A percentile compares a stretch with the other conserved stretches of the same genome.
Evolutionary conservation across 1,140 invertebrate genomes (phyloP).

Genomic region (Cotesia vestalis): DNA sequence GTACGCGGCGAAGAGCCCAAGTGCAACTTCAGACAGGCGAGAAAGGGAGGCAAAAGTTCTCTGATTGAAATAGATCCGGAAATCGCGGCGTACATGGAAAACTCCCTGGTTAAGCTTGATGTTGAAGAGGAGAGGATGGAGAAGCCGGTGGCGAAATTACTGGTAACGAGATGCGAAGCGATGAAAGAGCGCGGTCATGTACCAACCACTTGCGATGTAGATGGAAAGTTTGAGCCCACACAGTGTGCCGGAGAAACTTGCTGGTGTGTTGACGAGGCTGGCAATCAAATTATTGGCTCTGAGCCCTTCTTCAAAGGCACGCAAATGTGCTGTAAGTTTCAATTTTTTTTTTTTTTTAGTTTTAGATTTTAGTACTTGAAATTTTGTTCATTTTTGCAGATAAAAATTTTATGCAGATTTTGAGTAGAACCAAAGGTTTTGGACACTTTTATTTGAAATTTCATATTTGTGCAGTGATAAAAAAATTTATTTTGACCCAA

Average conservation of each 20-base stretch:
- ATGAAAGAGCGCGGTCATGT: conserved; percentile 69
- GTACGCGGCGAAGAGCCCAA: conserved; percentile 75
- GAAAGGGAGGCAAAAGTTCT: conserved; percentile 59
- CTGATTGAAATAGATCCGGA: conserved; percentile 51
- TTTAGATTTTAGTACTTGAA: neutral
- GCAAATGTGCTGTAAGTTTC: conserved; percentile 69
- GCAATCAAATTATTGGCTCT: conserved; percentile 75
- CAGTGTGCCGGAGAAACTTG: conserved; percentile 79
- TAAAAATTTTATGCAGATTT: too few relatives aligned
- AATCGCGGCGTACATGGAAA: conserved; percentile 56
- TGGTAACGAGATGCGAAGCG: conserved; percentile 71
- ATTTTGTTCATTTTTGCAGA: neutral
- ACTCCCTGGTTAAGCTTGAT: conserved; percentile 45
- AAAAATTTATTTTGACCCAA: too few relatives aligned
- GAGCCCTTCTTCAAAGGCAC: conserved; percentile 73
- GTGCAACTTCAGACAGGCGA: conserved; percentile 80
- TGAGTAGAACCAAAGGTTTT: too few relatives aligned
- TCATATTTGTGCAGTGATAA: too few relatives aligned
- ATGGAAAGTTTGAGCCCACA: conserved; percentile 76
- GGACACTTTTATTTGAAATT: too few relatives aligned
- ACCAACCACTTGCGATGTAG: conserved; percentile 70
- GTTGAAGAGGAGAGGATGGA: conserved; percentile 22
- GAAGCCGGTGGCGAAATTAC: conserved; percentile 42
- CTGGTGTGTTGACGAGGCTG: conserved; percentile 88
- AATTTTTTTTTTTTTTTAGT: conserved; percentile 3